A percentile compares a stretch with the other conserved stretches of the same genome.
Conservation (phyloP, 2,888 invertebrate species). For the Pinctada fucata region DNA sequence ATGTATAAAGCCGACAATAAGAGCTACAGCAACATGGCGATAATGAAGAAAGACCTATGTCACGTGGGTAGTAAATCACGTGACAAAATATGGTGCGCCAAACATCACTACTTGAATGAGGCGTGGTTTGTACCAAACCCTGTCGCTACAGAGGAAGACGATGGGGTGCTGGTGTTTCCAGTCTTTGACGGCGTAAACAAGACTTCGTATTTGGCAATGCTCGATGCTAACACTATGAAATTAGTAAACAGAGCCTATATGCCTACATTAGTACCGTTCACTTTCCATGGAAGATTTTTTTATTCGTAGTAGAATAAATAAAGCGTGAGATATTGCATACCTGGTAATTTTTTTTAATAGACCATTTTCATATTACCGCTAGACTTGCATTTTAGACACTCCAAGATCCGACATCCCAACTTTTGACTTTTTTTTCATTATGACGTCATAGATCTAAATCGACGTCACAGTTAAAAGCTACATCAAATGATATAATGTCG, state of each 20-base stretch:
- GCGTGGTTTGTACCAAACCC: conserved; percentile 57
- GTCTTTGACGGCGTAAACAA: conserved; percentile 53
- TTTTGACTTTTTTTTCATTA: too few relatives aligned
- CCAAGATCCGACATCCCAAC: too few relatives aligned
- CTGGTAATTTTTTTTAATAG: too few relatives aligned
- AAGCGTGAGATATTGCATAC: too few relatives aligned
- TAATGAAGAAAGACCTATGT: conserved; percentile 61
- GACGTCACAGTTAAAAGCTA: too few relatives aligned
- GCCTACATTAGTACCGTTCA: conserved; percentile 57
- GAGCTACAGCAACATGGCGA: conserved; percentile 40
- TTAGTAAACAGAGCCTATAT: conserved; percentile 49
- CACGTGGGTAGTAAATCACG: conserved; percentile 47
- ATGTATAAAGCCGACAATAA: conserved; percentile 45
- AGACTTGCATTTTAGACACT: too few relatives aligned
- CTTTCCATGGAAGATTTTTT: conserved; percentile 62
- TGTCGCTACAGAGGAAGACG: conserved; percentile 55
- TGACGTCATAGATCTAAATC: too few relatives aligned
- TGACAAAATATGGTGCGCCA: conserved; percentile 41
- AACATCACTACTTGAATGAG: conserved; percentile 49
- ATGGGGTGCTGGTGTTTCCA: conserved; percentile 57
- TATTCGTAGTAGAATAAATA: too few relatives aligned
- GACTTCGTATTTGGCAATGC: conserved; percentile 53
- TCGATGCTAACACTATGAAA: conserved; percentile 57
- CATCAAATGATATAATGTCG: too few relatives aligned
- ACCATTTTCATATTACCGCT: too few relatives aligned